Base-by-base conservation (phyloP, 2,113 vertebrate genomes). In the Cebus imitator region DNA sequence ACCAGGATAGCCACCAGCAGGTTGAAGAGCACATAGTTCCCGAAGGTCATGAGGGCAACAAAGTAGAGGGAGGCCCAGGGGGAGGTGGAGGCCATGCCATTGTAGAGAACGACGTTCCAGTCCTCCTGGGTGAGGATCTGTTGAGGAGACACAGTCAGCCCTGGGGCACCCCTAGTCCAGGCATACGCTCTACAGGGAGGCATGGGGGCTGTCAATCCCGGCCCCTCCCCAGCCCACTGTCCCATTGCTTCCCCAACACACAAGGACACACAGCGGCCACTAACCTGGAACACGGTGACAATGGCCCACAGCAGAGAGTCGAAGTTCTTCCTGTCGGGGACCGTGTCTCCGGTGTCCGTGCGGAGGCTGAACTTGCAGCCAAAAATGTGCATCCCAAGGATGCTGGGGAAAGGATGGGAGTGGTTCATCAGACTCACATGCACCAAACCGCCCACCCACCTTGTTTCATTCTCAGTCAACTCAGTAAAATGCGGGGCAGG, bases 321-420 rank as follows among this genome's bases (percentile, higher is more conserved):
- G 89, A 99, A 99, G 98, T 99, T 99, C 98, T 99, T 99, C 94
- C 99, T 97, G 97, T 99, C 99, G 0, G 99, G 99, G 11, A 99
- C 99, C 0, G 99, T 99, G 96, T 99, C 99, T 83, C 99, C 99
- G 0, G 99, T 99, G 73, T 99, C 99, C 0, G 99, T 99, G 97
- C 99, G 99, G 45, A 99, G 99, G 97, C 99, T 99, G 98, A 99
- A 99, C 97, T 99, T 99, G 97, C 99, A 99, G 96, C 99, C 99
- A 81, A 99, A 99, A 96, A 99, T 99, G 97, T 99, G 99, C 99
- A 99, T 99, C 94, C 99, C 99, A 48, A 99, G 98, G 93, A 99
- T 99, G 98, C 99, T 99, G 98, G 73, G 96, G 85, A 76, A 81
- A 86, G 79, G 96, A 87, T 81, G 30, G 61, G 20, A 78, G 37